phyloP scores from a whole-genome alignment of 2,888 invertebrate species.

The Quadroppia sp. region DNA sequence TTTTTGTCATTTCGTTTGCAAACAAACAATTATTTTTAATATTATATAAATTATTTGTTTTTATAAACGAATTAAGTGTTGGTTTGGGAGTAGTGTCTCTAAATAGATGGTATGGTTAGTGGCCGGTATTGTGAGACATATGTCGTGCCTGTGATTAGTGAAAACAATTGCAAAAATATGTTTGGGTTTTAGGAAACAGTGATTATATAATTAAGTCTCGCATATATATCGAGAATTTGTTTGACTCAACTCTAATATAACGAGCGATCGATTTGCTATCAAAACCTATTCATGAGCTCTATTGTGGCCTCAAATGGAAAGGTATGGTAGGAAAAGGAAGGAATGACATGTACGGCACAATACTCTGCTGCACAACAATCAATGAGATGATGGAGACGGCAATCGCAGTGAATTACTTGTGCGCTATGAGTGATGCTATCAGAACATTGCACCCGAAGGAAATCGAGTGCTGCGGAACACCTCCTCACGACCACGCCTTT shows the following conservation, averaged over 20 bases:
- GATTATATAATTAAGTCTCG: not conserved
- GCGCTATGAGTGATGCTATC: slow-evolving; percentile 32
- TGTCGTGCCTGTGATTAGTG: slow-evolving; percentile 1
- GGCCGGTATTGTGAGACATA: not conserved
- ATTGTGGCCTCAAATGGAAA: not conserved
- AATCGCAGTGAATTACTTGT: slow-evolving; percentile 17
- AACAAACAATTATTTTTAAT: no score
- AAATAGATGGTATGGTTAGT: not conserved
- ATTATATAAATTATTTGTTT: no score
- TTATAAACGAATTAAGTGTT: not conserved
- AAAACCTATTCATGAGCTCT: not conserved
- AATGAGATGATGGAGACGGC: slow-evolving; percentile 22
- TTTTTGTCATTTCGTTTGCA: no score
- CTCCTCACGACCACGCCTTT: slow-evolving; percentile 33
- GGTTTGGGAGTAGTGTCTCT: no score
- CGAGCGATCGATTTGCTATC: not conserved
- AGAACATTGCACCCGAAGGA: slow-evolving; percentile 24
- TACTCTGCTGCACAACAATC: slow-evolving; percentile 5
- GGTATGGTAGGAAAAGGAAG: not conserved
- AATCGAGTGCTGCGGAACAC: slow-evolving; percentile 15
- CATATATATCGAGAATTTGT: slow-evolving; percentile 3
- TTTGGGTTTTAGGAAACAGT: slow-evolving; percentile 2
- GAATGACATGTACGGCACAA: not conserved
- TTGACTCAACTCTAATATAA: not conserved
- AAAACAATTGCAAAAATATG: not conserved